Base-by-base conservation (phyloP, 2,888 invertebrate genomes). In the Ichneumoninae sp. region DNA sequence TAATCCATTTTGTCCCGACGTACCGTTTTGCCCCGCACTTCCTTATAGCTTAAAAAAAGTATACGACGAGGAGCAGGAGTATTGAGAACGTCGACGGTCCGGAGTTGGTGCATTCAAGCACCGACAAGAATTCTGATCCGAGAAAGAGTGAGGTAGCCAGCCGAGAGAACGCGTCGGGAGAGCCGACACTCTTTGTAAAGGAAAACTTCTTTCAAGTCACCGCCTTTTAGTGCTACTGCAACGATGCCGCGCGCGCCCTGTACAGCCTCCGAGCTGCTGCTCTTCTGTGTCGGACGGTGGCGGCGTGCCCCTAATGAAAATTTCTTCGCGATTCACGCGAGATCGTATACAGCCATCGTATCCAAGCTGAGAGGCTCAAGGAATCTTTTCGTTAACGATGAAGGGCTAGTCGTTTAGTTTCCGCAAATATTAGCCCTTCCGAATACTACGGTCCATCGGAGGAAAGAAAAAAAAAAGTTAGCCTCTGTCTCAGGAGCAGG, bases 161-260 rank as follows among this genome's bases (percentile, higher is more conserved):
- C 80, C 77, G 71, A 72, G 60, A 62, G 33, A 80, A 74, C 57
- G 44, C 75, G 79, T 60, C 60, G n/a, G 62, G n/a, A 65, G 60
- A 60, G 70, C 52, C 87, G 89, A 93, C 91, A 93, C 91, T 93
- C 92, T 93, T 93, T 93, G 90, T 92, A 72, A 89, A 90, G 90
- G 89, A 90, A 91, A 92, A 91, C 89, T 88, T 89, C 91, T 93
- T 93, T 93, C 89, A 93, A 92, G 89, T 93, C 87, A 89, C 93
- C 93, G 93, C 92, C 90, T 90, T 91, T 91, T 91, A 89, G 88
- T 87, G 90, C 88, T 88, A 85, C 86, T 80, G 83, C 81, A 30
- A 75, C 52, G 82, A 82, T 62, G 85, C 66, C 77, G 60, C 77
- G 60, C 77, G 72, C 78, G 79, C 83, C 62, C 60, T 74, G 33